Evolutionary conservation across 2,113 vertebrate genomes (phyloP).

Genomic region (Strix uralensis): DNA sequence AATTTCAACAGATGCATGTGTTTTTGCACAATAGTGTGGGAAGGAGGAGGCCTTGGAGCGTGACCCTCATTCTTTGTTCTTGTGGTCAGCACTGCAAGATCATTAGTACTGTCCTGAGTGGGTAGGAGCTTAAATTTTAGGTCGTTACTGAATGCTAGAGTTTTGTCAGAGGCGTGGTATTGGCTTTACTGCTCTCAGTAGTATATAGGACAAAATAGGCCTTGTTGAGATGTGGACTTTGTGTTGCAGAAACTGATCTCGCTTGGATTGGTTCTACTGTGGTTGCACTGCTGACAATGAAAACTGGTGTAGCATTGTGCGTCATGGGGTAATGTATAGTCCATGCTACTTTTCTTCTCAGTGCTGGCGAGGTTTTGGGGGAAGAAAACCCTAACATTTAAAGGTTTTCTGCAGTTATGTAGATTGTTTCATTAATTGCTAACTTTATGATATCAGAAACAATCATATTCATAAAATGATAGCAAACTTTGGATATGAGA

Average conservation of each 20-base stretch:
- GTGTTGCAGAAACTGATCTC: background rate
- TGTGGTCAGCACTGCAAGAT: background rate
- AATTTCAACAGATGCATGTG: background rate
- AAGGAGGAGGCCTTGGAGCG: background rate
- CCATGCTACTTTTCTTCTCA: background rate
- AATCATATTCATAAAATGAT: background rate
- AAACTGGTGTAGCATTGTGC: background rate
- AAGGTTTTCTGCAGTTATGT: background rate
- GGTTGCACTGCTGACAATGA: background rate
- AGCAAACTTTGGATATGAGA: background rate
- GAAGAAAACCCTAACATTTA: background rate
- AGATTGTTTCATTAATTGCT: background rate
- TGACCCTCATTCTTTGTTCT: background rate
- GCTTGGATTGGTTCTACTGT: background rate
- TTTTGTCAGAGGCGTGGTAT: background rate
- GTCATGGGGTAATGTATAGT: accelerated
- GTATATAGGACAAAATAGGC: background rate
- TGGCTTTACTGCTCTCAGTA: background rate
- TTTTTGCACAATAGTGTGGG: background rate
- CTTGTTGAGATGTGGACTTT: background rate
- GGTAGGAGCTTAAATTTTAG: background rate
- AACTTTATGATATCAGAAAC: background rate
- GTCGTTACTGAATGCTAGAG: background rate
- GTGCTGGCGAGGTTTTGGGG: background rate
- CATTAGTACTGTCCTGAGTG: background rate